Conservation (phyloP, 1,140 invertebrate species). For the Drosophila willistoni region DNA sequence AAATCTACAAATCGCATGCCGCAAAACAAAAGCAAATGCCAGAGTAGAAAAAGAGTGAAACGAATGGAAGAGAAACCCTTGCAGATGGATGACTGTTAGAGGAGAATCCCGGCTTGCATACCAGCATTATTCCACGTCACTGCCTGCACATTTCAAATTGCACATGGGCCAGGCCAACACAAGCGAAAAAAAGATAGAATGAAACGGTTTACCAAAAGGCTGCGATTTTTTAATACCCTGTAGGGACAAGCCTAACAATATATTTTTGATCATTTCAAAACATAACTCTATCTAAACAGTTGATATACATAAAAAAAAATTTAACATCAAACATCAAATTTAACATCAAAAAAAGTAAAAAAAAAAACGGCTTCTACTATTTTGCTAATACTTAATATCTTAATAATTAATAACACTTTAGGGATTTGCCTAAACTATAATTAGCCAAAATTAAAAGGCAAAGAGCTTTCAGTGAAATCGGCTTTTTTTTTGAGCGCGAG, state of each 20-base stretch:
- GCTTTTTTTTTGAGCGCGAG: too few relatives aligned
- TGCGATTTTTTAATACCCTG: background rate
- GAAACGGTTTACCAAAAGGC: background rate
- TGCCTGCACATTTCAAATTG: conserved; percentile 67
- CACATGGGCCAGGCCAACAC: conserved; percentile 38
- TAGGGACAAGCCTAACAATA: background rate
- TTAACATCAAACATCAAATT: too few relatives aligned
- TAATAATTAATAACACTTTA: too few relatives aligned
- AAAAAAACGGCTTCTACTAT: too few relatives aligned
- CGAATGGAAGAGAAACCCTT: conserved; percentile 39
- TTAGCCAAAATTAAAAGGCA: too few relatives aligned
- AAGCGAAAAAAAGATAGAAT: conserved; percentile 21
- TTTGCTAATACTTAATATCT: too few relatives aligned
- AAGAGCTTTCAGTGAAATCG: too few relatives aligned
- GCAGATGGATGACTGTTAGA: conserved; percentile 56
- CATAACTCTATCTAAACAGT: too few relatives aligned
- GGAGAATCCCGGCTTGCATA: conserved; percentile 52
- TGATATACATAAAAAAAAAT: too few relatives aligned
- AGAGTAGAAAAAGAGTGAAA: conserved; percentile 33
- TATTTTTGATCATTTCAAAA: too few relatives aligned
- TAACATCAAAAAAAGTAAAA: too few relatives aligned
- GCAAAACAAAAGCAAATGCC: conserved; percentile 76
- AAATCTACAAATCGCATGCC: conserved; percentile 75
- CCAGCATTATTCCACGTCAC: conserved; percentile 76
- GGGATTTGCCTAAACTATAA: too few relatives aligned